phyloP scores from a whole-genome alignment of 2,113 vertebrate genomes.

The Esox niger region DNA sequence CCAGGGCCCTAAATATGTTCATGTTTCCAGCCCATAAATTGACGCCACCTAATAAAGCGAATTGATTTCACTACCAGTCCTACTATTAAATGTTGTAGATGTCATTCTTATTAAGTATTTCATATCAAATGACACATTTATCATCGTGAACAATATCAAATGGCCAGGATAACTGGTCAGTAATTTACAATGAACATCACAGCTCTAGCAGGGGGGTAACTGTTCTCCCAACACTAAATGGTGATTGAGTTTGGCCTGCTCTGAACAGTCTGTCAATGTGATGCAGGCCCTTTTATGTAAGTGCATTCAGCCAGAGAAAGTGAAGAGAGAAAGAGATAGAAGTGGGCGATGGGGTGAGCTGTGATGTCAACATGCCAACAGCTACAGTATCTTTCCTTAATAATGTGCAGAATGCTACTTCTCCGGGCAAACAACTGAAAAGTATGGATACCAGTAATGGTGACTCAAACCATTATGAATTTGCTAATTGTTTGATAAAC shows the following conservation, averaged over 20 bases:
- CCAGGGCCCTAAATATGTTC: too few relatives aligned
- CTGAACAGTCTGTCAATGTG: conserved; percentile 45
- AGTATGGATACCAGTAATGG: conserved; percentile 11
- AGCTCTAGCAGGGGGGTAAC: too few relatives aligned
- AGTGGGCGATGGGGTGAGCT: conserved; percentile 69
- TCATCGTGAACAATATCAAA: too few relatives aligned
- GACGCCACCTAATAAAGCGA: too few relatives aligned
- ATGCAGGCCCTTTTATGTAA: conserved; percentile 63
- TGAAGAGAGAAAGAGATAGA: conserved; percentile 44
- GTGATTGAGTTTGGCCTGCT: conserved; percentile 20
- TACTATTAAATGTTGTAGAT: too few relatives aligned
- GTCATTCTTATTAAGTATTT: too few relatives aligned
- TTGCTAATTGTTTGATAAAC: conserved; percentile 15
- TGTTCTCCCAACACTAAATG: too few relatives aligned
- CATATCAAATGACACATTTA: too few relatives aligned
- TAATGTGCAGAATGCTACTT: conserved; percentile 39
- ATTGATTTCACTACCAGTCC: too few relatives aligned
- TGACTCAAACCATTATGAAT: conserved; percentile 39
- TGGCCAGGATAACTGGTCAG: too few relatives aligned
- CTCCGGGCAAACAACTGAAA: conserved; percentile 4
- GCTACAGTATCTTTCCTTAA: conserved; percentile 54
- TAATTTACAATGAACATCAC: too few relatives aligned
- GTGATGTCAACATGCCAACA: conserved; percentile 66
- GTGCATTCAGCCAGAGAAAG: conserved; percentile 31
- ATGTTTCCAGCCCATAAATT: too few relatives aligned